phyloP scores from a whole-genome alignment of 2,797 vertebrate genomes.

The Rhabdophis nuchalis region DNA sequence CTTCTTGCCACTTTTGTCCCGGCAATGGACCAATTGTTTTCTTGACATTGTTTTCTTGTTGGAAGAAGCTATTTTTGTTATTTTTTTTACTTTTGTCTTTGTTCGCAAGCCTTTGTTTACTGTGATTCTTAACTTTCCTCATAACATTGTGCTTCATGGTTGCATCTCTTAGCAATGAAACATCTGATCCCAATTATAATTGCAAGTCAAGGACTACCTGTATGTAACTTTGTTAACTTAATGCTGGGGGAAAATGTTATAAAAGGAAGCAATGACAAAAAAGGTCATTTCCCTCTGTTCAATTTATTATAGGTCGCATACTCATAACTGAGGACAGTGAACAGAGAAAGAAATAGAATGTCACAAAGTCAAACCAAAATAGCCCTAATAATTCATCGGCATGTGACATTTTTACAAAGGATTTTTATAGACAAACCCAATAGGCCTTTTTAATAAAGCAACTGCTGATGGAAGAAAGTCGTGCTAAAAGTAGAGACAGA shows the following conservation, averaged over 20 bases:
- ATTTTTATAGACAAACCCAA: slow-evolving; percentile 30
- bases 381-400: neutral
- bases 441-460: slow-evolving; percentile 41
- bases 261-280: neutral
- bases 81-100: no score
- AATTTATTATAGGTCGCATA: slow-evolving; percentile 18
- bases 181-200: neutral
- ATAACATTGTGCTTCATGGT: neutral
- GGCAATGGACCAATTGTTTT: no score
- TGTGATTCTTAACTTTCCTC: no score
- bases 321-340: neutral
- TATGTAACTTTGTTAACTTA: slow-evolving; percentile 19
- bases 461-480: slow-evolving; percentile 20
- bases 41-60: no score
- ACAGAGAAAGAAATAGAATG: slow-evolving; percentile 14
- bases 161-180: neutral
- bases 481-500: slow-evolving; percentile 24
- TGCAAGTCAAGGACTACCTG: neutral
- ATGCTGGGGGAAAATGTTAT: neutral
- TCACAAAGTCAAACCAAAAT: slow-evolving; percentile 36
- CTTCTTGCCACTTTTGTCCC: no score
- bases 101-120: no score
- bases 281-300: neutral
- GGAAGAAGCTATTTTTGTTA: no score
- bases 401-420: slow-evolving; percentile 21